Base-by-base conservation (phyloP, 64 coral and sea anemone species). In the Pachyseris speciosa region DNA sequence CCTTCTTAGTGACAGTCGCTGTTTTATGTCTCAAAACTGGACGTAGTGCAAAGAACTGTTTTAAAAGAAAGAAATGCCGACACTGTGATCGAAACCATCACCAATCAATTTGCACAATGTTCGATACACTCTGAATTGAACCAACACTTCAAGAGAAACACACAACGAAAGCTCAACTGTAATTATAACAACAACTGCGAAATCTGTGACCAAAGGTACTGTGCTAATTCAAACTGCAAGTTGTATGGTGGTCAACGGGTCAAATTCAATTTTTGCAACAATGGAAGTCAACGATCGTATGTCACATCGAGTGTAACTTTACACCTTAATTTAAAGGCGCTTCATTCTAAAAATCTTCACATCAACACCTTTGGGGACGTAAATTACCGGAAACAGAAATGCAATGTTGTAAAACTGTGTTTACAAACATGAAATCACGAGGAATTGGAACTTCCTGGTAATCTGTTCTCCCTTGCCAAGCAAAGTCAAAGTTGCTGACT, bases 101-200 rank as follows among this genome's bases (percentile, higher is more conserved):
- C 58, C 91, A 93, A 74, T 93, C 91, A n/a, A 93, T 93, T 45
- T 86, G 91, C 69, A 45, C 72, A 57, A 59, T 59, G 31, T 50
- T 71, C 7, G 57, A 75, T 28, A 65, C 24, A 38, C 58, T 5
- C 30, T 19, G 48, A 89, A 76, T 66, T 37, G 45, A 39, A 80
- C 80, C 20, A 31, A 57, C 10, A 40, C 33, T 45, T 42, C 66
- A 74, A 83, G 34, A 25, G 37, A 66, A 86, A 29, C 5, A 47
- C 51, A 20, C 11, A 47, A 37, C 1, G 55, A 74, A 40, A 13
- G 1, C 27, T 2, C 44, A 74, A 89, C 69, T 39, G 37, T 73
- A 38, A 28, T 72, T 37, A 75, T 36, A 31, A 89, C 68, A 30
- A 89, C 53, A 42, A 61, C 73, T 32, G 72, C 87, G 32, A 78